These are phyloP conservation scores for Paralvinella palmiformis DNA, from an alignment of 1,140 invertebrate genomes.

Conservation along the genomic window DNA sequence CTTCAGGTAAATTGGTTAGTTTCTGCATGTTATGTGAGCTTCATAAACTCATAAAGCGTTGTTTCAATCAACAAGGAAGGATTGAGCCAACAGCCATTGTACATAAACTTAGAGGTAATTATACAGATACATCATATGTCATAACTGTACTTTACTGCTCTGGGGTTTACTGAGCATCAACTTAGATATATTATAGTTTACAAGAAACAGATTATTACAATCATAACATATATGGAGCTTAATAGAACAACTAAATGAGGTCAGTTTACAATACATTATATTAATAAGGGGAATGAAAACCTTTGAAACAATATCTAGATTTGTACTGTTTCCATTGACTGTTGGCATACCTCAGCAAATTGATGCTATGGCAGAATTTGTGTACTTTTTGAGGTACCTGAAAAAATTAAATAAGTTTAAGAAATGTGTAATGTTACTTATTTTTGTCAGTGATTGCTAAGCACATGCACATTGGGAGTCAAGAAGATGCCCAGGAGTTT, in stretches of 20 bases:
- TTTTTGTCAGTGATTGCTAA: conserved; percentile 67
- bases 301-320: too few relatives aligned
- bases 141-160: background rate
- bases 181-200: too few relatives aligned
- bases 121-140: background rate
- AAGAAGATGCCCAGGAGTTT: conserved; percentile 98
- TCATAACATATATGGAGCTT: too few relatives aligned
- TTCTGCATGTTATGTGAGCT: conserved; percentile 54
- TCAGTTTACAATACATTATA: too few relatives aligned
- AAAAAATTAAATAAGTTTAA: background rate
- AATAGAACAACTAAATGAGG: too few relatives aligned
- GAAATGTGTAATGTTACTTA: background rate
- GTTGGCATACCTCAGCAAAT: background rate
- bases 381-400: background rate
- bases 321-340: too few relatives aligned
- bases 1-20: conserved; percentile 41
- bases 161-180: too few relatives aligned
- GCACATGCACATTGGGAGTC: conserved; percentile 80
- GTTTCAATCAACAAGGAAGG: conserved; percentile 36
- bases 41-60: conserved; percentile 42
- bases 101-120: conserved; percentile 49
- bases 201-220: too few relatives aligned
- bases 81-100: conserved; percentile 48
- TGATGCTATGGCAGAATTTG: background rate
- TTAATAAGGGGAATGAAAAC: too few relatives aligned